A percentile compares a stretch with the other conserved stretches of the same genome.
Conservation (phyloP, 2,888 invertebrate genomes). For the Sphaeridia pumilis region DNA sequence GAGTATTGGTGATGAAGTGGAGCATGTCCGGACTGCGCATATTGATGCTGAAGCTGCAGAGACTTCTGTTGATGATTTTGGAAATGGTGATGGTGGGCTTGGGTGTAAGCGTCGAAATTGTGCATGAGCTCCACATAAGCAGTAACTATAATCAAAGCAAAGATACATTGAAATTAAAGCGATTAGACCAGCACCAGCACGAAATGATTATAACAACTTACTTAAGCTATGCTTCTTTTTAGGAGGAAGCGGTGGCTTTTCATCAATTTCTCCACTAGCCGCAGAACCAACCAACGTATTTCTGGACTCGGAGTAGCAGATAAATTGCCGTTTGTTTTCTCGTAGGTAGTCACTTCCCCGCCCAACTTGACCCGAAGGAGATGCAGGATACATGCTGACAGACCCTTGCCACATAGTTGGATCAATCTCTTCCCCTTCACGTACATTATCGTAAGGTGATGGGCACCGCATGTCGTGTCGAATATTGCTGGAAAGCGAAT, state of each 20-base stretch:
- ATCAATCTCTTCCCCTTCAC: constrained; percentile 26
- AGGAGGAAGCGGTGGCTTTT: constrained; percentile 79
- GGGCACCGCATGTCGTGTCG: constrained; percentile 19
- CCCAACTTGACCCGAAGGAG: background rate
- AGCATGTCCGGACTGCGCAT: background rate
- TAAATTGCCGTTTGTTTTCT: constrained; percentile 22
- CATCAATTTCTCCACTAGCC: constrained; percentile 42
- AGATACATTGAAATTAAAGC: background rate
- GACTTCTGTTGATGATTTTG: constrained; percentile 28
- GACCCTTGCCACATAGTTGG: constrained; percentile 20
- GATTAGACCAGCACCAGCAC: background rate
- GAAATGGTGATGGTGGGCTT: constrained; percentile 27
- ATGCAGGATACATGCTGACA: constrained; percentile 9
- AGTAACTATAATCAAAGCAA: constrained; percentile 32
- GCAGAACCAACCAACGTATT: constrained; percentile 26
- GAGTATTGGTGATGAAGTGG: constrained; percentile 19
- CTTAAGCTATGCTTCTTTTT: constrained; percentile 80
- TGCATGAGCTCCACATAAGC: constrained; percentile 35
- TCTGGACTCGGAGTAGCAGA: constrained; percentile 34
- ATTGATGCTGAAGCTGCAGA: constrained; percentile 17
- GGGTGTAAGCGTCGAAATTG: constrained; percentile 33
- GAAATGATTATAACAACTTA: constrained; percentile 15
- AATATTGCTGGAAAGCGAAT: background rate
- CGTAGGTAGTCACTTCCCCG: background rate
- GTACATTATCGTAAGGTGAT: constrained; percentile 35